Conservation (phyloP, 2,113 vertebrate genomes). For the Passer montanus region DNA sequence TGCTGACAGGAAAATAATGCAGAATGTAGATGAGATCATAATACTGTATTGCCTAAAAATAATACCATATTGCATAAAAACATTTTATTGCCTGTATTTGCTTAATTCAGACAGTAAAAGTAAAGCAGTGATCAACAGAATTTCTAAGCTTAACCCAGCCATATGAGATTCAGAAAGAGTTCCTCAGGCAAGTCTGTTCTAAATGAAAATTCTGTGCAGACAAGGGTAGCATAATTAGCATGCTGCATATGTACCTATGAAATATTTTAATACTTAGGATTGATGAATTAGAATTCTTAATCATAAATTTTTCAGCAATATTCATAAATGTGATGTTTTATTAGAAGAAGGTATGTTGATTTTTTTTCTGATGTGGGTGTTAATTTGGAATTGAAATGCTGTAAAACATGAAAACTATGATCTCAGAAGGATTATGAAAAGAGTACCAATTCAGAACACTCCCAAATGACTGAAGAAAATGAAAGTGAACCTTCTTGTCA, state of each 20-base stretch:
- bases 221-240: background rate
- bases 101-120: background rate
- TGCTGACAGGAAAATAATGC: background rate
- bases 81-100: background rate
- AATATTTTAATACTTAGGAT: background rate
- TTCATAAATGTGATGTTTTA: background rate
- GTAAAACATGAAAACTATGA: background rate
- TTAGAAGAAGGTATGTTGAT: background rate
- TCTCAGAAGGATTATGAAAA: background rate
- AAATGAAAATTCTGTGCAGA: background rate
- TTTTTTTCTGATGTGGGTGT: background rate
- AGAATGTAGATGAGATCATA: background rate
- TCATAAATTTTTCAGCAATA: background rate
- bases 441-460: background rate
- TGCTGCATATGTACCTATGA: background rate
- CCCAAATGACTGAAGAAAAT: background rate
- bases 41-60: background rate
- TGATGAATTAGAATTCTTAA: background rate
- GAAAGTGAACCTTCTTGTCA: background rate
- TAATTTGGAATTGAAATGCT: background rate
- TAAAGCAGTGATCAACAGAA: background rate
- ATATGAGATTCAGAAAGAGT: background rate
- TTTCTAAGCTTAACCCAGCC: background rate
- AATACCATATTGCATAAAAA: background rate
- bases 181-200: background rate